A percentile compares a stretch with the other conserved stretches of the same genome.
These are phyloP conservation scores for Junco hyemalis DNA, from an alignment of 2,113 vertebrate species.

Conservation along the genomic window DNA sequence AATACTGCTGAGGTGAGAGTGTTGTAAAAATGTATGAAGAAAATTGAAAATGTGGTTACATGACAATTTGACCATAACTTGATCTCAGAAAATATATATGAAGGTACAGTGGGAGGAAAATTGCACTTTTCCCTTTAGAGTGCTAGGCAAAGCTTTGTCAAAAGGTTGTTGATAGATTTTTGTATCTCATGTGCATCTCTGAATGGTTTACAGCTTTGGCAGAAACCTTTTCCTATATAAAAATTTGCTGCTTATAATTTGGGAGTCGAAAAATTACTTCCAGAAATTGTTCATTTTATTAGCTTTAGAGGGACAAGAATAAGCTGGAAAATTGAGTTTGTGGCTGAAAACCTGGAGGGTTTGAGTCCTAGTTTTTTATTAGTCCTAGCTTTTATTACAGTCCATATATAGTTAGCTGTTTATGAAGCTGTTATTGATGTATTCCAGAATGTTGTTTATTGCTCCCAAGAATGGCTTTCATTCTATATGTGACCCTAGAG, in stretches of 20 bases:
- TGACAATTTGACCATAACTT: not conserved
- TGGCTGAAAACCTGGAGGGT: not conserved
- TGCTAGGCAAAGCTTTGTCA: conserved; percentile 2
- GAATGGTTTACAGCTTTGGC: not conserved
- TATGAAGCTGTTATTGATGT: not conserved
- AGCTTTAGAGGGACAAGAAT: not conserved
- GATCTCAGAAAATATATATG: conserved; percentile 4
- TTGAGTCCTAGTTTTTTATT: not conserved
- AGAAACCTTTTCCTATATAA: not conserved
- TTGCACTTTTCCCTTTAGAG: not conserved
- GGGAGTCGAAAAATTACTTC: not conserved
- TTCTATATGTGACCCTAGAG: not conserved
- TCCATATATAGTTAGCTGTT: not conserved
- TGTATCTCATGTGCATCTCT: not conserved
- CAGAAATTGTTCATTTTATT: not conserved
- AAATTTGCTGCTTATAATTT: not conserved
- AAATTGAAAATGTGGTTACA: not conserved
- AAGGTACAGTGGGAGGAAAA: not conserved
- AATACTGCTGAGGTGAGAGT: not conserved
- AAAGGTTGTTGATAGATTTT: not conserved
- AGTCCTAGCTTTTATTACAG: not conserved
- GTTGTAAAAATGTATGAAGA: conserved; percentile 3
- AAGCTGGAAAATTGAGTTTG: conserved; percentile 5
- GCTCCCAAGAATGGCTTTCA: not conserved
- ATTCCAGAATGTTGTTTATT: conserved; percentile 24